Evolutionary conservation across 1,140 invertebrate genomes (phyloP).

Genomic region (Stegodyphus dumicola): DNA sequence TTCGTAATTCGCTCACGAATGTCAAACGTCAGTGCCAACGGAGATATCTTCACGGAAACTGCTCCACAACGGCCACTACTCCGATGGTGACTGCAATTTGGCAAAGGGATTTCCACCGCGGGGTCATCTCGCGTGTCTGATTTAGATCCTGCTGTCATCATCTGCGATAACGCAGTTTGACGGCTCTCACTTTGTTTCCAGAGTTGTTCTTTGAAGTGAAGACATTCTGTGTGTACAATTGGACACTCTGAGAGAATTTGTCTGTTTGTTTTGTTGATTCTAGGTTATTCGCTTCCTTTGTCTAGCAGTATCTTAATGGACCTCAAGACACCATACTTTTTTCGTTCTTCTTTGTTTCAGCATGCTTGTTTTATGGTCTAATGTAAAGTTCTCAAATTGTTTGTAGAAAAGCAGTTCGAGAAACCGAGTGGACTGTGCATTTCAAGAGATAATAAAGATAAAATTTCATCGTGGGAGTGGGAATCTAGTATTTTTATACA

Average conservation of each 20-base stretch:
- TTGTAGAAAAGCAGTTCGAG: no score
- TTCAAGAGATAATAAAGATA: no score
- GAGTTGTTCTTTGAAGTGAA: slow-evolving; percentile 36
- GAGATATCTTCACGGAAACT: no score
- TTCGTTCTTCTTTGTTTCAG: neutral
- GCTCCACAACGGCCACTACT: neutral
- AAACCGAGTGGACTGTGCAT: no score
- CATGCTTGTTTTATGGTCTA: no score
- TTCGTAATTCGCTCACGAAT: no score
- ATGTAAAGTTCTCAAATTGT: no score
- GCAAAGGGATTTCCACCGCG: neutral
- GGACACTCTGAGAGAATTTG: neutral
- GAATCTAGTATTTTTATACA: no score
- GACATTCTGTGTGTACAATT: slow-evolving; percentile 13
- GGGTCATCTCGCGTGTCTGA: slow-evolving; percentile 43
- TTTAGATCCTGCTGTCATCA: slow-evolving; percentile 56
- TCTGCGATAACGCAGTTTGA: slow-evolving; percentile 42
- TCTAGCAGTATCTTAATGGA: slow-evolving; percentile 6
- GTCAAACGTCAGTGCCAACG: no score
- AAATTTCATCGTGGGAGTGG: no score
- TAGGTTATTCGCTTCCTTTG: neutral
- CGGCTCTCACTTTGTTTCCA: slow-evolving; percentile 36
- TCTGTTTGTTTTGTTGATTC: slow-evolving; percentile 17
- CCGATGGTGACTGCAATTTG: neutral
- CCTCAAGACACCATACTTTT: no score